Evolutionary conservation across 2,888 invertebrate genomes (phyloP), one percentile per base, ranked within the genome.

Genomic region (Clistopyga incitator): DNA sequence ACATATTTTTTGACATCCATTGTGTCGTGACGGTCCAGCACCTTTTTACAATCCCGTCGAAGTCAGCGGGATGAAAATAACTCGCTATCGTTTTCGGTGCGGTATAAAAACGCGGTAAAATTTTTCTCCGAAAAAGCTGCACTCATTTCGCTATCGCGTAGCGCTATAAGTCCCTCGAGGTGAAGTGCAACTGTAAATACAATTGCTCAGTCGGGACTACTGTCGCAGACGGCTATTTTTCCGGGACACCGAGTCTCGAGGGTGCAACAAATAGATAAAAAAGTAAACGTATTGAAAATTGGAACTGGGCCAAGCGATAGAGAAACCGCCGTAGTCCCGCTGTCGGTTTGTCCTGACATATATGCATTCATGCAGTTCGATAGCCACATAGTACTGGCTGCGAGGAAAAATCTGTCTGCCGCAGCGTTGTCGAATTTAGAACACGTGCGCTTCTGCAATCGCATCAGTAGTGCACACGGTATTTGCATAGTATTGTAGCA

Each of bases 291-390:
- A 82, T 82, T 78, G 80, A 82, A 90, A 90, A 90, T 92, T 92
- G 92, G 92, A 90, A 88, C 79, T 83, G 80, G 84, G 91, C 92
- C 92, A 92, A 92, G 88, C 90, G 91, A 91, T 92, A 91, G 91
- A 90, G 90, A 90, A 91, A 90, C 86, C 88, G 87, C 76, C 77
- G 68, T 38, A 64, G 38, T 25, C 56, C 29, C 13, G 15, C 34
- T 15, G 61, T 61, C 38, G 64, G 34, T 64, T 20, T 38, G 64
- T 64, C 64, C 20, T 38, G 64, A 64, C 64, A 38, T 64, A 64
- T 64, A 64, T 34, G 64, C 64, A 64, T 64, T 64, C 64, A 38
- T 38, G 64, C 64, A 64, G 64, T 64, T 64, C 64, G 38, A 64
- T 64, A 64, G 64, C 64, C 56, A 52, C 52, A n/a, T 52, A 29